Conservation (phyloP, 2,888 invertebrate species). For the Lomographa bimaculata region DNA sequence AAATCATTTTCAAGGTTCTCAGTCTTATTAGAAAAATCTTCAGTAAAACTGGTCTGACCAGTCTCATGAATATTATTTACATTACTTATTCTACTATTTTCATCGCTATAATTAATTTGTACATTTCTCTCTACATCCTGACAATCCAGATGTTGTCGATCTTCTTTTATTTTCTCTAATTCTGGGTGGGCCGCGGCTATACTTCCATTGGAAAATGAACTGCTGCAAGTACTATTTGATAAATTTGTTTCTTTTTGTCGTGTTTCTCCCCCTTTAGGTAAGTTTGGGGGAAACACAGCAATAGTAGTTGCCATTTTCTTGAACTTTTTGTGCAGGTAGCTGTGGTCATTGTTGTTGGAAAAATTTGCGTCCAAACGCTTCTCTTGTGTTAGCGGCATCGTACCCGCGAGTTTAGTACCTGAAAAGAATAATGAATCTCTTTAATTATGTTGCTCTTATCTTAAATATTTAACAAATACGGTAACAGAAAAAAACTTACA, state of each 20-base stretch:
- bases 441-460: too few relatives aligned
- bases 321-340: slow-evolving; percentile 96
- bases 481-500: too few relatives aligned
- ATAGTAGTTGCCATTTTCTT: slow-evolving; percentile 91
- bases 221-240: slow-evolving; percentile 55
- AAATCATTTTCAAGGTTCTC: slow-evolving; percentile 80
- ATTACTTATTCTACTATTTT: slow-evolving; percentile 74
- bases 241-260: slow-evolving; percentile 61
- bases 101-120: slow-evolving; percentile 80
- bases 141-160: slow-evolving; percentile 48
- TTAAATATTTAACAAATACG: too few relatives aligned
- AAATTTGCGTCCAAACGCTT: slow-evolving; percentile 77
- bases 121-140: slow-evolving; percentile 71
- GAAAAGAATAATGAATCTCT: slow-evolving; percentile 46
- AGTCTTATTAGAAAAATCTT: slow-evolving; percentile 82
- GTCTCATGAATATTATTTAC: slow-evolving; percentile 77
- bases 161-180: slow-evolving; percentile 72
- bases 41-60: slow-evolving; percentile 81
- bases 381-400: slow-evolving; percentile 78
- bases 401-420: slow-evolving; percentile 72
- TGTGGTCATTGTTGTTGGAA: slow-evolving; percentile 85
- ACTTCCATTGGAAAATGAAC: slow-evolving; percentile 70
- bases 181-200: slow-evolving; percentile 76
- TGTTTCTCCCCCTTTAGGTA: slow-evolving; percentile 58
- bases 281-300: slow-evolving; percentile 61